phyloP scores from a whole-genome alignment of 2,113 vertebrate genomes.

The Ciconia boyciana region DNA sequence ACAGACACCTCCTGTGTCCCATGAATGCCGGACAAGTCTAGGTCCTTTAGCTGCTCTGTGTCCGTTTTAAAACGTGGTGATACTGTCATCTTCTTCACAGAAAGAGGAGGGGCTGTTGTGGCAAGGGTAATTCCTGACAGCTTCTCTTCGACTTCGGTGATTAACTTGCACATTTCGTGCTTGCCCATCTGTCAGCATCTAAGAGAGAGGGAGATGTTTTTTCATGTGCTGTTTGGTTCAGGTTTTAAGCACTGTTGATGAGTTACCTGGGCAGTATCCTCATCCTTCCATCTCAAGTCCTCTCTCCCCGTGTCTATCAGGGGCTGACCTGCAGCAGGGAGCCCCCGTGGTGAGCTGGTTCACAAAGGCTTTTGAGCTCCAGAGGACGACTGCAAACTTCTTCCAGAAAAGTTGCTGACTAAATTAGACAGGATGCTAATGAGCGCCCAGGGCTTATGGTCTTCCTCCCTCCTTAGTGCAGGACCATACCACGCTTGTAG shows the following conservation, averaged over 20 bases:
- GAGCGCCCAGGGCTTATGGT: background rate
- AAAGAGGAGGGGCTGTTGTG: background rate
- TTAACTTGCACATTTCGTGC: background rate
- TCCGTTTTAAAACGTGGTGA: fast-evolving
- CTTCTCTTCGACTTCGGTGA: background rate
- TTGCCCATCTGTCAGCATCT: background rate
- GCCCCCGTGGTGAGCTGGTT: background rate
- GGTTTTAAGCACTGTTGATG: background rate
- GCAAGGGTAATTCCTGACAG: background rate
- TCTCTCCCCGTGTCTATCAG: fast-evolving
- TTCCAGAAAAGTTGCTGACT: background rate
- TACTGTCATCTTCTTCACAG: background rate
- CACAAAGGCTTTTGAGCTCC: background rate
- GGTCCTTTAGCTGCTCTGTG: background rate
- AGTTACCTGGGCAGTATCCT: background rate
- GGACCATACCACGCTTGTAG: background rate
- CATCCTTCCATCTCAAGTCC: background rate
- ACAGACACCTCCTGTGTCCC: background rate
- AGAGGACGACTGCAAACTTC: background rate
- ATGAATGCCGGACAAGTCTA: background rate
- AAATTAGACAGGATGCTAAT: background rate
- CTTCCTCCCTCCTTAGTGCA: background rate
- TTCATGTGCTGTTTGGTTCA: background rate
- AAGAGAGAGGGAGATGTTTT: background rate
- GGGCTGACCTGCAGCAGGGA: background rate